Conservation (phyloP, 2,797 vertebrate species). For the Tiaroga cobitis region DNA sequence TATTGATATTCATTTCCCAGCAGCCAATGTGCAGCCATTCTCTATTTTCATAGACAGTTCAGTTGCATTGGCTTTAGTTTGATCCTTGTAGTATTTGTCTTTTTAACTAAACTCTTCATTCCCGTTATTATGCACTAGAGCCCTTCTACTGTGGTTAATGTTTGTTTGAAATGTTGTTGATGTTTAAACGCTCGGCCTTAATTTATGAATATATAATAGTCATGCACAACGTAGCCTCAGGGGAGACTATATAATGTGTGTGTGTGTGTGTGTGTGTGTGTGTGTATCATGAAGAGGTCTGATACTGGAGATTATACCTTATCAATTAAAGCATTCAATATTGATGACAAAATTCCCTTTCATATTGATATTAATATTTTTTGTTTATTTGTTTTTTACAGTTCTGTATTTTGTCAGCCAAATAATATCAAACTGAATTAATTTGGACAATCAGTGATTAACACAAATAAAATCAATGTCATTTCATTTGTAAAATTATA, state of each 20-base stretch:
- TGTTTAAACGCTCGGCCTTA: conserved; percentile 80
- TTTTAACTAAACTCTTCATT: conserved; percentile 43
- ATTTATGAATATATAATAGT: conserved; percentile 75
- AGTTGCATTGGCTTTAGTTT: conserved; percentile 21
- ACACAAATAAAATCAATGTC: not conserved
- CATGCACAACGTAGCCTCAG: conserved; percentile 83
- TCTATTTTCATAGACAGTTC: conserved; percentile 40
- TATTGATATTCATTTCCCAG: conserved; percentile 34
- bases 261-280: conserved; percentile 41
- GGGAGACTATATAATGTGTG: conserved; percentile 60
- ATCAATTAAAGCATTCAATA: not conserved
- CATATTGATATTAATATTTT: conserved; percentile 2
- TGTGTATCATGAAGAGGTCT: conserved; percentile 64
- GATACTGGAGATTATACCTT: conserved; percentile 56
- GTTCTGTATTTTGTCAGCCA: not conserved
- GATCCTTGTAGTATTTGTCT: conserved; percentile 30
- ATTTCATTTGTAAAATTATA: not conserved
- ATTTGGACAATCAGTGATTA: conserved; percentile 28
- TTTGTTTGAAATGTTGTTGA: conserved; percentile 67
- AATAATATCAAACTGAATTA: not conserved
- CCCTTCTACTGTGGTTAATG: conserved; percentile 76
- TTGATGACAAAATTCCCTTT: not conserved
- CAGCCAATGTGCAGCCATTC: conserved; percentile 50
- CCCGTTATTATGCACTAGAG: conserved; percentile 76
- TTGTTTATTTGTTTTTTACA: not conserved